phyloP scores from a whole-genome alignment of 92 coral and sea anemone species.

The Anthopleura xanthogrammica region DNA sequence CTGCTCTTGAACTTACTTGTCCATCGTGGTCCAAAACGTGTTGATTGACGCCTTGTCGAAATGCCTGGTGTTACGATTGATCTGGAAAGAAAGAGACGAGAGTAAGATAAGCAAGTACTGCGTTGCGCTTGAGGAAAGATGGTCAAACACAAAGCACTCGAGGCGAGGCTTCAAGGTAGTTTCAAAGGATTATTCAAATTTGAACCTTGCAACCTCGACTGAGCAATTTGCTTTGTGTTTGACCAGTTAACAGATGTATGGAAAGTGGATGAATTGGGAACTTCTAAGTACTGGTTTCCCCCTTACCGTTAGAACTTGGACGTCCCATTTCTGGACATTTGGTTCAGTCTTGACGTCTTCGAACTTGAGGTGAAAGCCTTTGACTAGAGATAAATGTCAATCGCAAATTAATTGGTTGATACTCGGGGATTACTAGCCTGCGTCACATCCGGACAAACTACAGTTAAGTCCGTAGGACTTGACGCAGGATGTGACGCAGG shows the following conservation, averaged over 20 bases:
- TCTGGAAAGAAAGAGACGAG: slow-evolving; percentile 35
- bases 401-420: no score
- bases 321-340: slow-evolving; percentile 98
- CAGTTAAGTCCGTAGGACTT: no score
- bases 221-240: no score
- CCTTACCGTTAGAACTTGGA: slow-evolving; percentile 82
- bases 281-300: background rate
- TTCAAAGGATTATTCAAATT: no score
- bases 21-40: slow-evolving; percentile 93
- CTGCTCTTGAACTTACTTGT: slow-evolving; percentile 70
- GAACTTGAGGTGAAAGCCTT: slow-evolving; percentile 87
- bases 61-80: slow-evolving; percentile 94
- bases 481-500: no score
- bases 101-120: background rate
- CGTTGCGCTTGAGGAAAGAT: no score
- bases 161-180: no score
- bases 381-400: slow-evolving; percentile 43
- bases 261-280: no score
- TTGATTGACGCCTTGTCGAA: slow-evolving; percentile 93
- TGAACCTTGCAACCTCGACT: no score
- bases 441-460: no score
- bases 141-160: background rate
- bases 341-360: slow-evolving; percentile 94
- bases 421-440: no score
- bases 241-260: no score